A percentile compares a stretch with the other conserved stretches of the same genome.
Conservation (phyloP, 2,113 vertebrate genomes). For the Nesospiza acunhae region DNA sequence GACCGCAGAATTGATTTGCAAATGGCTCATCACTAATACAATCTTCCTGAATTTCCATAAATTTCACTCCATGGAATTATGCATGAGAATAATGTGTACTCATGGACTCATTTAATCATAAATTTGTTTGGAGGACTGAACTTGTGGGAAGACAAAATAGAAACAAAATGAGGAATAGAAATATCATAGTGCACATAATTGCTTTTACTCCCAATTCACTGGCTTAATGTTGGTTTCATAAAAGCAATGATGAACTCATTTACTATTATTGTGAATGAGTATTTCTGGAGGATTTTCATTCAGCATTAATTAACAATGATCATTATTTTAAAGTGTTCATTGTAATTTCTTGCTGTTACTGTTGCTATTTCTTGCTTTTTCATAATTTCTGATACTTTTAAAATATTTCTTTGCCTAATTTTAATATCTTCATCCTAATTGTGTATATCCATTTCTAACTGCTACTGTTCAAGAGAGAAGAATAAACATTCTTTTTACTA, state of each 20-base stretch:
- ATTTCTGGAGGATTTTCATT: conserved; percentile 12
- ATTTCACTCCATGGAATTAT: conserved; percentile 9
- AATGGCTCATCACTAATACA: conserved; percentile 19
- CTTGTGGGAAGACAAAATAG: conserved; percentile 13
- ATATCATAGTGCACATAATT: conserved; percentile 5
- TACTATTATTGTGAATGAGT: conserved; percentile 1
- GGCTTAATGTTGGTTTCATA: conserved; percentile 25
- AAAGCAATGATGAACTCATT: conserved; percentile 42
- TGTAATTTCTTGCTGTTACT: not conserved
- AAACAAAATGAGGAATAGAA: conserved; percentile 34
- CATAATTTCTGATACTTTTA: not conserved
- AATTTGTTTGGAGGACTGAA: conserved; percentile 27
- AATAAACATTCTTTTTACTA: not conserved
- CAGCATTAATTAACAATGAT: conserved; percentile 30
- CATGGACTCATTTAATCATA: not conserved
- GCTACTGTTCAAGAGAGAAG: not conserved
- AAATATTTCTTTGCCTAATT: not conserved
- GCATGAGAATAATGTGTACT: not conserved
- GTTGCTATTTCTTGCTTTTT: not conserved
- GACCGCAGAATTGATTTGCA: not conserved
- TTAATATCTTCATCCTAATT: not conserved
- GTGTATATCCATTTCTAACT: not conserved
- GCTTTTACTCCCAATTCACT: conserved; percentile 25
- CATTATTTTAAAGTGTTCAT: not conserved
- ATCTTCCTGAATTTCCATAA: conserved; percentile 2